A percentile compares a stretch with the other conserved stretches of the same genome.
Conservation (phyloP, 2,113 vertebrate genomes). For the Puffinus mauretanicus region DNA sequence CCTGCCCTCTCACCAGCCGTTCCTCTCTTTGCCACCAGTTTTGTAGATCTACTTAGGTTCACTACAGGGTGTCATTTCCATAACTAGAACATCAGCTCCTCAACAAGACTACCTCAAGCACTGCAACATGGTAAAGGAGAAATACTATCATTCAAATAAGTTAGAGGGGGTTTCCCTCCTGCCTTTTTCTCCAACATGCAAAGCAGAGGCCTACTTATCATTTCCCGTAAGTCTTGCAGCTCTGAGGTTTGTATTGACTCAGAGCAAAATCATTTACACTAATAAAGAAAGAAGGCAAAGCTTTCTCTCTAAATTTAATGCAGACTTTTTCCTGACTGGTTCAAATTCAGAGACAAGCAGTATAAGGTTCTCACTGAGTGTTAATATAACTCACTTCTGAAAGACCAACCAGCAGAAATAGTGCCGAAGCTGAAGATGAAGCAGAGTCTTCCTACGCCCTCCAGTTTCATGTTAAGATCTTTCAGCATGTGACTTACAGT, state of each 20-base stretch:
- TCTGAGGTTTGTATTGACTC: background rate
- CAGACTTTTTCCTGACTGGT: background rate
- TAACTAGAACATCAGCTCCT: background rate
- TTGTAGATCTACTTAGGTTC: background rate
- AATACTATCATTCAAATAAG: background rate
- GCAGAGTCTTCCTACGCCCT: background rate
- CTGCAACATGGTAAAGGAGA: background rate
- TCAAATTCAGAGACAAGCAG: background rate
- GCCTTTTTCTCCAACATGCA: background rate
- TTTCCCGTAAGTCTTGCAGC: conserved; percentile 4
- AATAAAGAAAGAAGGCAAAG: background rate
- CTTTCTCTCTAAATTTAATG: background rate
- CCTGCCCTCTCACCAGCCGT: background rate
- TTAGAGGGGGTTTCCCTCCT: background rate
- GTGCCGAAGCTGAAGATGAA: background rate
- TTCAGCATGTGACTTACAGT: background rate
- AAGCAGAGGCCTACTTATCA: background rate
- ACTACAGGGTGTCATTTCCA: background rate
- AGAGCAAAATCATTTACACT: background rate
- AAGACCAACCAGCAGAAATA: background rate
- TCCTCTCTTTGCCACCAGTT: background rate
- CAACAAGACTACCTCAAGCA: background rate
- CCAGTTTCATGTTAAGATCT: background rate
- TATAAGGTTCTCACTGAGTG: background rate
- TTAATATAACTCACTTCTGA: background rate